Percentiles rank a stretch among this genome's conserved stretches.
Conservation (phyloP, 2,888 invertebrate species). For the Xestobium rufovillosum region DNA sequence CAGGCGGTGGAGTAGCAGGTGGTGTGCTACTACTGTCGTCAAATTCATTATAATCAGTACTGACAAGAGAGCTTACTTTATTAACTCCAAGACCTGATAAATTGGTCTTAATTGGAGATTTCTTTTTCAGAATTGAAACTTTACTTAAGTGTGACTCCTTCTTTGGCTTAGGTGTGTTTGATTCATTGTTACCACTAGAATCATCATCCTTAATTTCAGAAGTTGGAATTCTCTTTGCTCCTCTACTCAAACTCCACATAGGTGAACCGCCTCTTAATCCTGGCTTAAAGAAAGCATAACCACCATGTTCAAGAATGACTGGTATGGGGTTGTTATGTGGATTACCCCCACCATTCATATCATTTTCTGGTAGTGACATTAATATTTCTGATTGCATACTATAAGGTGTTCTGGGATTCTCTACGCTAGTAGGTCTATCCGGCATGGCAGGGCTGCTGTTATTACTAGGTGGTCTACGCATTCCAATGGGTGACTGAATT, state of each 20-base stretch:
- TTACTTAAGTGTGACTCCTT: constrained; percentile 46
- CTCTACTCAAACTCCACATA: constrained; percentile 51
- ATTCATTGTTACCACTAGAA: constrained; percentile 11
- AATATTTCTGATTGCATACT: constrained; percentile 23
- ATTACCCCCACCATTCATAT: constrained; percentile 46
- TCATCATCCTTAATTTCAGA: constrained; percentile 23
- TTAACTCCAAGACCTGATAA: constrained; percentile 39
- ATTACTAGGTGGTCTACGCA: constrained; percentile 48
- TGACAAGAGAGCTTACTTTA: constrained; percentile 48
- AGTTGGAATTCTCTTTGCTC: constrained; percentile 39
- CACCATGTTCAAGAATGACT: no score
- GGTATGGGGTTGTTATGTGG: constrained; percentile 53
- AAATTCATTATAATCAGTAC: constrained; percentile 53
- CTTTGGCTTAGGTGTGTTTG: constrained; percentile 31
- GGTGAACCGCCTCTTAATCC: constrained; percentile 61
- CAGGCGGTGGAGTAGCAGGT: constrained; percentile 46
- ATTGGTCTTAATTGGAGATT: constrained; percentile 39
- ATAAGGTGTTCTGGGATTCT: constrained; percentile 50
- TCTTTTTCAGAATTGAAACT: constrained; percentile 54
- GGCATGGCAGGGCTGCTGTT: constrained; percentile 50
- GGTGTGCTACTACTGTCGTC: constrained; percentile 53
- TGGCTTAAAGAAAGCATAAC: no score
- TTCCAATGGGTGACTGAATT: constrained; percentile 48
- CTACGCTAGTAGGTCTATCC: constrained; percentile 52
- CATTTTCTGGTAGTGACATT: constrained; percentile 5